Evolutionary conservation across 2,888 invertebrate genomes (phyloP).

Genomic region (Andrena flavipes): DNA sequence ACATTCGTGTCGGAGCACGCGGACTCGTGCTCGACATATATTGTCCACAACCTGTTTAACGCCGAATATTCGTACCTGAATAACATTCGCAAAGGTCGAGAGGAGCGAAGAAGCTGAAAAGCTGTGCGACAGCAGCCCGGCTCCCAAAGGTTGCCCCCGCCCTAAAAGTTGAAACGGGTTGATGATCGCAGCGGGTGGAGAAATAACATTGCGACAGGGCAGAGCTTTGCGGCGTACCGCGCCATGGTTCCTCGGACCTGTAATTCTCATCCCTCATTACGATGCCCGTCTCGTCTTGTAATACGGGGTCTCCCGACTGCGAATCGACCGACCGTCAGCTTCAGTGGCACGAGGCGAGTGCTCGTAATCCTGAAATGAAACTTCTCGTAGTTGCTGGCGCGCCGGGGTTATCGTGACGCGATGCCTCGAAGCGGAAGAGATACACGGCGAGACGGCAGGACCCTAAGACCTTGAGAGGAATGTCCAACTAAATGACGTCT

Average conservation of each 20-base stretch:
- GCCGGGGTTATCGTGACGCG: conserved; percentile 75
- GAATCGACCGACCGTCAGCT: conserved; percentile 48
- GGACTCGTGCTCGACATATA: too few species aligned
- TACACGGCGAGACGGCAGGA: conserved; percentile 70
- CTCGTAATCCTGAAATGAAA: conserved; percentile 79
- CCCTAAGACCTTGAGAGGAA: conserved; percentile 69
- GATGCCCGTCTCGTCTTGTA: conserved; percentile 70
- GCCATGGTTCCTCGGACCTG: conserved; percentile 41
- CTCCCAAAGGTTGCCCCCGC: neutral
- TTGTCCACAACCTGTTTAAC: neutral
- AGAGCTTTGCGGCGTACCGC: conserved; percentile 49
- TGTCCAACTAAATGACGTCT: conserved; percentile 73
- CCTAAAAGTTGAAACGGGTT: conserved; percentile 15
- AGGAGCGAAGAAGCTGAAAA: neutral
- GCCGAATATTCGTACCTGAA: neutral
- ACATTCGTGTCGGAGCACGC: too few species aligned
- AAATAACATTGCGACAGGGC: conserved; percentile 25
- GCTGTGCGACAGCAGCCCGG: neutral
- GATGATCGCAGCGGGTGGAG: conserved; percentile 22
- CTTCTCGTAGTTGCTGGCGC: conserved; percentile 74
- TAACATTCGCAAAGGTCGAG: neutral
- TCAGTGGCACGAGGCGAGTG: conserved; percentile 37
- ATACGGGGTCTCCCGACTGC: conserved; percentile 65
- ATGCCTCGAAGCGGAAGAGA: conserved; percentile 78
- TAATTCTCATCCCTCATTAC: conserved; percentile 73